A percentile compares a stretch with the other conserved stretches of the same genome.
phyloP scores from a whole-genome alignment of 1,140 invertebrate genomes.

The Hyles vespertilio region DNA sequence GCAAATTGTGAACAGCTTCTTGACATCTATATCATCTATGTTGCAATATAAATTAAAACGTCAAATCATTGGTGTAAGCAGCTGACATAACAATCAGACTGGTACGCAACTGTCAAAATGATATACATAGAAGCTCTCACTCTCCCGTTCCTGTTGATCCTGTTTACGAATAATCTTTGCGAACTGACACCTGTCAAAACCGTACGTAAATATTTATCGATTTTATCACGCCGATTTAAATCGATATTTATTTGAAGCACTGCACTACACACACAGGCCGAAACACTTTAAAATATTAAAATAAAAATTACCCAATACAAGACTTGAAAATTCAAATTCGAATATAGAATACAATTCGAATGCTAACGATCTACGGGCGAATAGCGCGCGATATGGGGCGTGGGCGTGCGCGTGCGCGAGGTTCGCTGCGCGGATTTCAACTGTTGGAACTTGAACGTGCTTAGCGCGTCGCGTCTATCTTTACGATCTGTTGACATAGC shows the following conservation, averaged over 20 bases:
- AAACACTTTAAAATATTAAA: too few species aligned
- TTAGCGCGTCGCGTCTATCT: slow-evolving; percentile 8
- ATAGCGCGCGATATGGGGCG: slow-evolving; percentile 20
- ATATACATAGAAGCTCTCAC: slow-evolving; percentile 21
- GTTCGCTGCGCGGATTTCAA: slow-evolving; percentile 59
- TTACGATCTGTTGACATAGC: slow-evolving; percentile 9
- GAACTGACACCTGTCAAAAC: not conserved
- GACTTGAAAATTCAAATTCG: not conserved
- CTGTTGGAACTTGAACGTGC: slow-evolving; percentile 36
- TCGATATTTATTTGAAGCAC: slow-evolving; percentile 8
- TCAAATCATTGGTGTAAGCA: not conserved
- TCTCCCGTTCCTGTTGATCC: not conserved
- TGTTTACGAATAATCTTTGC: not conserved
- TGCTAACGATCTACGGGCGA: slow-evolving; percentile 8
- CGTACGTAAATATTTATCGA: slow-evolving; percentile 1
- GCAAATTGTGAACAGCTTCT: too few species aligned
- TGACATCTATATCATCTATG: too few species aligned
- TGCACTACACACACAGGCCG: slow-evolving; percentile 1
- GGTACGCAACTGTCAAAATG: slow-evolving; percentile 19
- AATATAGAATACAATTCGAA: slow-evolving; percentile 13
- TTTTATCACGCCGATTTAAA: slow-evolving; percentile 29
- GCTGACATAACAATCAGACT: slow-evolving; percentile 16
- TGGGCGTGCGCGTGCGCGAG: slow-evolving; percentile 50
- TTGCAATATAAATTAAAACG: not conserved
- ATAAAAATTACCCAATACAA: not conserved